phyloP scores from a whole-genome alignment of 2,797 vertebrate species.

The Falco concolor region DNA sequence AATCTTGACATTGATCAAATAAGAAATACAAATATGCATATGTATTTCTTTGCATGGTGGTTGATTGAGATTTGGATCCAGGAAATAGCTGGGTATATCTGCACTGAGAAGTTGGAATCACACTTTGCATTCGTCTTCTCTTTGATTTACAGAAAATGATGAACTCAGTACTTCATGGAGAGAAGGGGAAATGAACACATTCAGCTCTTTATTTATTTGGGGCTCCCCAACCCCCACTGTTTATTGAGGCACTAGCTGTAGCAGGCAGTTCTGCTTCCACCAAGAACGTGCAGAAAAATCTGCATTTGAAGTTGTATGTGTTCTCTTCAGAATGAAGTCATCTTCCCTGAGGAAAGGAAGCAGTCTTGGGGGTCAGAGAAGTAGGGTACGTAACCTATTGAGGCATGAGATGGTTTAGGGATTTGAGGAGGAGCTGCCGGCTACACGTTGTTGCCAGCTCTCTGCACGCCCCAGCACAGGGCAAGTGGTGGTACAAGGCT shows the following conservation, averaged over 20 bases:
- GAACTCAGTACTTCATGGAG: neutral
- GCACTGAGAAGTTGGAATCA: neutral
- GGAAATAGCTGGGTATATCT: neutral
- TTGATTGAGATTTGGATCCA: neutral
- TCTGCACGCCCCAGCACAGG: accelerated
- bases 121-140: neutral
- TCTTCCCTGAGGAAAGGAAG: neutral
- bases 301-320: neutral
- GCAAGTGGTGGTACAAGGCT: neutral
- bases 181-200: neutral
- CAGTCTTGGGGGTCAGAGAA: neutral
- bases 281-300: neutral
- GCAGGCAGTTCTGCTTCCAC: neutral
- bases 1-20: neutral
- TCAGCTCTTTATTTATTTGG: neutral
- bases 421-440: neutral
- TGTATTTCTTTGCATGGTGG: neutral
- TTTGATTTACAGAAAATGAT: neutral
- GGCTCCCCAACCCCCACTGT: neutral
- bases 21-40: neutral
- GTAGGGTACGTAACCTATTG: accelerated
- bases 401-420: too few relatives aligned
- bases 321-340: neutral
- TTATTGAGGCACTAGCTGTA: neutral
- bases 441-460: accelerated